Percentiles rank a stretch among this genome's conserved stretches.
These are phyloP conservation scores for Carcinoscorpius rotundicauda DNA, from an alignment of 1,140 invertebrate species.

Conservation along the genomic window DNA sequence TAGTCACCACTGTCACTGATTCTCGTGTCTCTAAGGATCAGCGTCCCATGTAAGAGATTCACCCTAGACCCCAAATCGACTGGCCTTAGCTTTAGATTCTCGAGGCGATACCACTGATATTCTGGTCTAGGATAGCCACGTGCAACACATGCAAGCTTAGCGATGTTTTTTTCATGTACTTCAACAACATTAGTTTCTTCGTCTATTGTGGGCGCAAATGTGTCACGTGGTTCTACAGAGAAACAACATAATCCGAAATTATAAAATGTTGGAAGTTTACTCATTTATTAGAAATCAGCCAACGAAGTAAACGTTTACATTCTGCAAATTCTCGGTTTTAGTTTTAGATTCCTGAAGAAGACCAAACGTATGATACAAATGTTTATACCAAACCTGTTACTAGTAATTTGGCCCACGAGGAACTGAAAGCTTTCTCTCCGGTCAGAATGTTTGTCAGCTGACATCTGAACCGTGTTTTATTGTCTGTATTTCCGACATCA, in stretches of 20 bases:
- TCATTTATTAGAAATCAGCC: too few species aligned
- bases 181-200: slow-evolving; percentile 9
- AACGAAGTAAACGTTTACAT: too few species aligned
- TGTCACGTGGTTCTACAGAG: too few species aligned
- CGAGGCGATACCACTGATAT: slow-evolving; percentile 15
- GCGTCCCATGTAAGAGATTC: slow-evolving; percentile 15
- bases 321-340: too few species aligned
- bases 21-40: slow-evolving; percentile 19
- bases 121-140: slow-evolving; percentile 9
- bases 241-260: too few species aligned
- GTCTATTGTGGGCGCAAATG: too few species aligned
- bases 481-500: slow-evolving; percentile 12
- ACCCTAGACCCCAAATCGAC: slow-evolving; percentile 6
- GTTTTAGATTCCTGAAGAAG: too few species aligned
- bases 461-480: slow-evolving; percentile 16
- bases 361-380: too few species aligned
- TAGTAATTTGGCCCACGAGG: slow-evolving; percentile 18
- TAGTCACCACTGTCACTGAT: slow-evolving; percentile 20
- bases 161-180: slow-evolving; percentile 16
- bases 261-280: too few species aligned
- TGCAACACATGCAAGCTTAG: slow-evolving; percentile 11
- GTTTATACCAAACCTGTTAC: slow-evolving; percentile 8
- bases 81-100: slow-evolving; percentile 5
- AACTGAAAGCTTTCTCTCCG: slow-evolving; percentile 15
- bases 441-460: slow-evolving; percentile 19